Evolutionary conservation across 2,888 invertebrate species (phyloP).

Genomic region (Lysandra coridon): DNA sequence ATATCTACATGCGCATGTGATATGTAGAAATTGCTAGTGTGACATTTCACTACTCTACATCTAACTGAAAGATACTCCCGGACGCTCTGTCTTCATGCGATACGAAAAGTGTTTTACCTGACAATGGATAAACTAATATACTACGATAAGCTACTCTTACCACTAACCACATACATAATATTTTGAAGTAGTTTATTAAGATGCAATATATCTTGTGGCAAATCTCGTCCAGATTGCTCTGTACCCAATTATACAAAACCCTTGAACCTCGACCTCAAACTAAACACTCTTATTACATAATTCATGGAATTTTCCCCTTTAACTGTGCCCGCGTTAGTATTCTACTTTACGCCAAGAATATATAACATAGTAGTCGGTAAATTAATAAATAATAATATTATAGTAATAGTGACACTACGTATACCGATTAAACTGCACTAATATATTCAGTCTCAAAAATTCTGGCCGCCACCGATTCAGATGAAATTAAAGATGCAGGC

Average conservation of each 20-base stretch:
- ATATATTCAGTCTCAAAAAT: no score
- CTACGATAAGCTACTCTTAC: background rate
- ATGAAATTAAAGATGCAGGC: no score
- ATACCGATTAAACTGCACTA: no score
- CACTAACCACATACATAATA: background rate
- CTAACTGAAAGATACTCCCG: no score
- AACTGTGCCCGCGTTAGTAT: background rate
- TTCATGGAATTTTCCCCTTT: background rate
- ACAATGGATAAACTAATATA: no score
- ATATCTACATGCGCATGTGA: slow-evolving; percentile 29
- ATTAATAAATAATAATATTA: no score
- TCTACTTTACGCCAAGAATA: background rate
- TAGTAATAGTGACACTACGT: no score
- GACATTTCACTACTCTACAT: no score
- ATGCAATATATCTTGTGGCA: background rate
- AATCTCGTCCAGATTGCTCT: background rate
- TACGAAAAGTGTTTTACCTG: no score
- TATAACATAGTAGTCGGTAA: no score
- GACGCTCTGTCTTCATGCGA: no score
- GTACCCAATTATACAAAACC: background rate
- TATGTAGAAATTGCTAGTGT: background rate
- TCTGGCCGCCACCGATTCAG: no score
- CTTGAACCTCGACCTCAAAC: background rate
- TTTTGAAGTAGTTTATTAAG: background rate
- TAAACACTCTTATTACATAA: background rate